phyloP scores from a whole-genome alignment of 2,113 vertebrate genomes.

The Amphiprion percula region DNA sequence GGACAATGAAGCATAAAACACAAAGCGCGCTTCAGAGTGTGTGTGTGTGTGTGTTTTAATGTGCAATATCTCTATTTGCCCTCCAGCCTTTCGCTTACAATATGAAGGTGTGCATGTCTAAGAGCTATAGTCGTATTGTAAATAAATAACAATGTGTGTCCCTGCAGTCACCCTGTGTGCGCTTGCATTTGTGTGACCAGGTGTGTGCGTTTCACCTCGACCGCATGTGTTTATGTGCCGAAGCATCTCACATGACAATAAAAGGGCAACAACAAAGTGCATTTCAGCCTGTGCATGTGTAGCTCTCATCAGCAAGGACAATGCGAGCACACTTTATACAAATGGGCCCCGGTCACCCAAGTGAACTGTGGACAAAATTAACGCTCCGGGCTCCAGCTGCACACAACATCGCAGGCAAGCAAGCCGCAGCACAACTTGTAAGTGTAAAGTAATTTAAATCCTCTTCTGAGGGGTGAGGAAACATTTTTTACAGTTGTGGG shows the following conservation, averaged over 20 bases:
- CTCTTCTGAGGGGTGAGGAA: conserved; percentile 74
- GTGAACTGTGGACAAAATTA: conserved; percentile 61
- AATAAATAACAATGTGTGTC: conserved; percentile 49
- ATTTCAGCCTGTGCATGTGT: conserved; percentile 37
- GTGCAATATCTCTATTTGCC: conserved; percentile 66
- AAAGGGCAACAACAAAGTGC: conserved; percentile 3
- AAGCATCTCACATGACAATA: conserved; percentile 23
- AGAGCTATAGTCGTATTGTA: conserved; percentile 23
- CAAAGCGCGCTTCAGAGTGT: conserved; percentile 16
- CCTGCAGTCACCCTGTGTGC: conserved; percentile 18
- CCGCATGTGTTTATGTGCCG: conserved; percentile 3
- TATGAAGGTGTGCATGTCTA: conserved; percentile 42
- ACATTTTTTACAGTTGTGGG: conserved; percentile 75
- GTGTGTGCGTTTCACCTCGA: conserved; percentile 17
- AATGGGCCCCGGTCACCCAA: conserved; percentile 31
- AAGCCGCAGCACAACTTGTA: conserved; percentile 49
- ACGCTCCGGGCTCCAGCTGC: conserved; percentile 46
- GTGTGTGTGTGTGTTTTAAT: conserved; percentile 38
- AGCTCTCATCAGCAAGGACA: conserved; percentile 40
- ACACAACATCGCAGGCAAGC: conserved; percentile 38
- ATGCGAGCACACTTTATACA: conserved; percentile 7
- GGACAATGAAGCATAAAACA: conserved; percentile 43
- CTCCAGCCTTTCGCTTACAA: conserved; percentile 48
- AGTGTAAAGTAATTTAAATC: conserved; percentile 79
- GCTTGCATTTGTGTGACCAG: conserved; percentile 16